Evolutionary conservation across 23 tunicate genomes (phyloP), one percentile per base, ranked within the genome.

Genomic region (Corella eumyota): DNA sequence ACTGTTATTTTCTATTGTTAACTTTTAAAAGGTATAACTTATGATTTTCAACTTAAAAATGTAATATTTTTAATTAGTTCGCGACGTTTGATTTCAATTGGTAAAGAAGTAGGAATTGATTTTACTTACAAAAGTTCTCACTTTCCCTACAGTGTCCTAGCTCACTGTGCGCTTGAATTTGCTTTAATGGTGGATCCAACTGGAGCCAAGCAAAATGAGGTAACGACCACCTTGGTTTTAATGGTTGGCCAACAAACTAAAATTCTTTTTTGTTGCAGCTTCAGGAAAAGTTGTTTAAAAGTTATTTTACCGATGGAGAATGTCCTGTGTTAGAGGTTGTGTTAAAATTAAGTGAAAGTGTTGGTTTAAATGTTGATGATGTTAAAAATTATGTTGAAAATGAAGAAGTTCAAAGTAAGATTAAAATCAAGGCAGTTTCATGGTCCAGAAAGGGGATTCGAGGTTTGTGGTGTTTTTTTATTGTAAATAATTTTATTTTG

Each of bases 271-370:
- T n/a, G 13, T 40, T 49, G 4, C 72, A 79, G 88, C 50, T 79
- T 51, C 95, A 85, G 54, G 95, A 85, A 66, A 55, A 27, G 23
- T 38, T 85, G 47, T 85, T 85, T 59, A 60, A 77, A 31, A 77
- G 79, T 77, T 77, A 85, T 37, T 85, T 77, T 52, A 85, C 95
- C 26, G 85, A 85, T 59, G 95, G 95, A 26, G 75, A 77, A 5
- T 70, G 71, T 56, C 95, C 74, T 32, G 73, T 59, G 66, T 58
- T 55, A 0, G 79, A 85, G 20, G 28, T 47, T 4, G 85, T 85
- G 1, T 52, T 64, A 1, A 34, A 36, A 23, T 38, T 77, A 2
- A 85, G 80, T 27, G 75, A 33, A 9, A 27, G 51, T 22, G 74
- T 72, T 60, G 95, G 95, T 3, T 45, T 77, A 32, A 48, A 66